Evolutionary conservation across 2,797 vertebrate genomes (phyloP), one percentile per base, ranked within the genome.

Genomic region (Gymnothorax reevesii): DNA sequence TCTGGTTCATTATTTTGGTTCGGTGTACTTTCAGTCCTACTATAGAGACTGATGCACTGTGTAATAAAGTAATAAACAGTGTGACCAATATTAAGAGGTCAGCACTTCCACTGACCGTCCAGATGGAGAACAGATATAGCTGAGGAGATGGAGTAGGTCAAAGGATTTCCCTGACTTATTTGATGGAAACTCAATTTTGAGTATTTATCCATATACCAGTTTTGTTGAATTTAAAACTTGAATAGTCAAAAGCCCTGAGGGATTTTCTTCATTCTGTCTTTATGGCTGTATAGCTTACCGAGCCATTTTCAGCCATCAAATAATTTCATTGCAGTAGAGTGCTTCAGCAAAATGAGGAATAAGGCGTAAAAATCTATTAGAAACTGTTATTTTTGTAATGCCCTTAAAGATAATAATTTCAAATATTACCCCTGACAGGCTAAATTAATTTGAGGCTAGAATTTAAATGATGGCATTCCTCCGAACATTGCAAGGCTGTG

Each of bases 381-480:
- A 55, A 85, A 83, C 77, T 71, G 85, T 86, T 79, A 88, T 54
- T 75, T 59, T 84, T 64, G 60, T 85, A 55, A 85, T 88, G 79
- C 84, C 87, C 73, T 3, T n/a, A 60, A 83, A 86, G 64, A 90
- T 82, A 88, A 85, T 86, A 20, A 64, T 87, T 86, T 88, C 84
- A 85, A 89, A 88, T 86, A 87, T 42, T 89, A 69, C 86, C 52
- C 86, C 75, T 86, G 80, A 87, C 85, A 88, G 86, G 89, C 88
- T 86, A 79, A 49, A 79, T 52, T 79, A 49, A 79, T 79, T 79
- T 20, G 54, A 79, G 13, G 75, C 75, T 79, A n/a, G 17, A 54
- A 79, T 79, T 79, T 54, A 79, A 79, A 79, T 79, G 75, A 79
- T 54, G 75, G 2, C 9, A 42, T 12, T 15, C 87, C 77, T 88